Base-by-base conservation (phyloP, 2,797 vertebrate genomes). In the Tenualosa thibaudeaui region DNA sequence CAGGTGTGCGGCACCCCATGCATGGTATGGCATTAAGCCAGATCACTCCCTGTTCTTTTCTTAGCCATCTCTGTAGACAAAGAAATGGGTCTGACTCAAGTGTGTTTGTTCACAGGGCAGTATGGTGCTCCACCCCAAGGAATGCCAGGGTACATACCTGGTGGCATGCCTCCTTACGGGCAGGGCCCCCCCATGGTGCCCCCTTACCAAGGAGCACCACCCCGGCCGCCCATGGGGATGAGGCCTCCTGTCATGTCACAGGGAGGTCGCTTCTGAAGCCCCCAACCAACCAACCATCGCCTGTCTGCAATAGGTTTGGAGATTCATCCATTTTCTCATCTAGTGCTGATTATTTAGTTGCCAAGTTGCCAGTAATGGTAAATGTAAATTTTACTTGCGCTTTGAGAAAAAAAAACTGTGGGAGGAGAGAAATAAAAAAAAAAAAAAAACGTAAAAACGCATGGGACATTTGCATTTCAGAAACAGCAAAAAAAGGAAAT, bases 271-370 rank as follows among this genome's bases (percentile, higher is more conserved):
- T 99, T 98, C 96, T 99, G 98, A 99, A 94, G 94, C 95, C 92
- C 93, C 40, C 71, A 22, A 46, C 40, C 37, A 43, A 43, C 68
- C 50, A 51, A 51, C 50, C 50, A 51, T 12, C 37, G 71, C 71
- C 71, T 78, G 71, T 78, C 94, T 78, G 96, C 93, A 98, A 97
- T 99, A 98, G 96, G 97, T 98, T 99, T 99, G 98, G 96, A 96
- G 97, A 98, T 98, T 99, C 98, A 96, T 98, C 97, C 96, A 96
- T 97, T 98, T 97, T 99, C 96, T 98, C 97, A 97, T 96, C 96
- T 98, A 97, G 96, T 98, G 92, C 92, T 93, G 93, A 94, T 95
- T 85, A 92, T 88, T 91, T 94, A 93, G 71, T 78, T 78, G 90
- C 93, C 90, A 91, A 89, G 89, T 78, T 78, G 90, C 91, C 93